Evolutionary conservation across 2,888 invertebrate species (phyloP).

Genomic region (Aelia acuminata): DNA sequence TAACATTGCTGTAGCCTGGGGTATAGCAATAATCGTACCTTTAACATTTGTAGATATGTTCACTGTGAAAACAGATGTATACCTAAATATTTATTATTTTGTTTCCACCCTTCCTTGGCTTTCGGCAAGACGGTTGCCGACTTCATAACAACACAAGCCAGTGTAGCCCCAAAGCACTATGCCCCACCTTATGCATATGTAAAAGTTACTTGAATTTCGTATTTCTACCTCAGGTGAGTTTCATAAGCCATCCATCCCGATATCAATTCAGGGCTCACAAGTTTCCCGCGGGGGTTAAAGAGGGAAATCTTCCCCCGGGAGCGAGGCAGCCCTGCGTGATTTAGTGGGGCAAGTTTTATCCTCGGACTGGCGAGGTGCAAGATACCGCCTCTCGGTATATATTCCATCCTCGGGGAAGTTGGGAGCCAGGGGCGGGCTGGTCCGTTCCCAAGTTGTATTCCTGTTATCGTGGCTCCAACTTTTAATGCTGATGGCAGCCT

Average conservation of each 20-base stretch:
- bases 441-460: slow-evolving; percentile 13
- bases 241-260: slow-evolving; percentile 33
- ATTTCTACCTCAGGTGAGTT: neutral
- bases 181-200: no score
- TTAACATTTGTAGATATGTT: no score
- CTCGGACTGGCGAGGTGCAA: slow-evolving; percentile 2
- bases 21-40: no score
- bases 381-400: slow-evolving; percentile 25
- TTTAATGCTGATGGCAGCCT: slow-evolving; percentile 15
- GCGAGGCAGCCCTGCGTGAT: slow-evolving; percentile 40
- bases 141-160: no score
- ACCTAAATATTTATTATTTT: no score
- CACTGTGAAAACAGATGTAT: no score
- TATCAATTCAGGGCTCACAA: slow-evolving; percentile 48
- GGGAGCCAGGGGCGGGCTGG: neutral
- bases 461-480: slow-evolving; percentile 24
- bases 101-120: no score
- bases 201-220: neutral
- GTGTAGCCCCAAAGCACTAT: no score
- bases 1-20: no score
- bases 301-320: slow-evolving; percentile 17
- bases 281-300: neutral
- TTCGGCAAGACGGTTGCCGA: no score
- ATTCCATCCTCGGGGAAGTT: slow-evolving; percentile 34
- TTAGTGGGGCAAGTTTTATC: slow-evolving; percentile 46